Evolutionary conservation across 1,140 invertebrate genomes (phyloP), one percentile per base, ranked within the genome.

Genomic region (Berghia stephanieae): DNA sequence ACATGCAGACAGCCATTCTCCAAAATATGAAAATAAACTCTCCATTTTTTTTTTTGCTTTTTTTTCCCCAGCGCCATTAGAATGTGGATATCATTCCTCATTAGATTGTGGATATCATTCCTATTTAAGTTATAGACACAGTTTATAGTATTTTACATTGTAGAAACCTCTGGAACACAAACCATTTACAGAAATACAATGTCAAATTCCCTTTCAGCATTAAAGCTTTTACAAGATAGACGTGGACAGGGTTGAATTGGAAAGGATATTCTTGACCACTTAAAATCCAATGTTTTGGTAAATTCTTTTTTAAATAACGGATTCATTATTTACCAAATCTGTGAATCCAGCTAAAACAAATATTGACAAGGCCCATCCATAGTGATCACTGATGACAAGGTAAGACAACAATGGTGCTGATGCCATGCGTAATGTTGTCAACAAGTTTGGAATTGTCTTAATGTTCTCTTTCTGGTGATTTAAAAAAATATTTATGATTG

Each of bases 381-480:
- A 98, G 79, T 95, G 91, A 52, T 93, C 92, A 83, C 95, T 92
- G 1, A 96, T 86, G 79, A 98, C 93, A 38, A 95, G 90, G 90
- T 96, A 96, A 43, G 95, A 95, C 46, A 98, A 90, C 86, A 94
- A 93, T 18, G 97, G 97, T 5, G 96, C 94, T 69, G 95, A 91
- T 4, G 92, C 87, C 83, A 98, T 97, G 83, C 97, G 91, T 42
- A 93, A 91, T 13, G 95, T 89, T 87, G 95, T 98, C 57, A 98
- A 88, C 43, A 96, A 90, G 90, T 99, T 99, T 42, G 97, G 97
- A 81, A 99, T 91, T 0, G 97, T 99, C 88, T 94, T 94, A 76
- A 98, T 93, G 90, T 97, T 97, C 91, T 98, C 96, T 86, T 91
- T 94, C 92, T 93, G 88, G 92, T n/a, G n/a, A n/a, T n/a, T n/a